Evolutionary conservation across 2,113 vertebrate species (phyloP), one percentile per base, ranked within the genome.

Genomic region (Thomomys bottae): DNA sequence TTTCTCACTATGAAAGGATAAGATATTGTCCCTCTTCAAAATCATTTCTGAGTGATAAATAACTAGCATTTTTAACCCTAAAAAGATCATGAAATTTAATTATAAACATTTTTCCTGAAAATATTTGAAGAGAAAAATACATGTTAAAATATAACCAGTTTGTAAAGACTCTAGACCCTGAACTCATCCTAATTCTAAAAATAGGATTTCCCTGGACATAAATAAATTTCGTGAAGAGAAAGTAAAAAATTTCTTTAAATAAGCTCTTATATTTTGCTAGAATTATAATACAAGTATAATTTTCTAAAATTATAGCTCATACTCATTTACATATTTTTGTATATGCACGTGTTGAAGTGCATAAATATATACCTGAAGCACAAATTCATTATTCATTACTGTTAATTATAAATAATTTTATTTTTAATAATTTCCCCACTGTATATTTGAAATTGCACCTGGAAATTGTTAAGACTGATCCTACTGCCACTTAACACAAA

Each of bases 21-120:
- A 11, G 18, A 36, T 83, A 8, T 32, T 72, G 57, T 66, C 30
- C 67, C 17, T 89, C 40, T 86, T 82, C 49, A 86, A 82, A 92
- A 45, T 76, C 38, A 71, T 70, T 57, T 54, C 49, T 54, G 28
- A 70, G 40, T 94, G 18, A 42, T 91, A 72, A 61, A 72, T 26
- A 95, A n/a, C 28, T 90, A 80, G 70, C 1, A 82, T 36, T 79
- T 93, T 80, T 77, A 75, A 71, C 21, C n/a, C 30, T 49, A 75
- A 78, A 88, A 42, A 84, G 93, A 73, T 32, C 36, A 84, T 11
- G 11, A 64, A 77, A 72, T 80, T 76, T 75, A 87, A 57, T 59
- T 42, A 80, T 15, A 81, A 28, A 85, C 26, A 75, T 8, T 49
- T 79, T 85, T 92, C 34, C 26, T 87, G 11, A 87, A 76, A 30